Conservation (phyloP, 2,888 invertebrate species). For the Andrena bicolor region DNA sequence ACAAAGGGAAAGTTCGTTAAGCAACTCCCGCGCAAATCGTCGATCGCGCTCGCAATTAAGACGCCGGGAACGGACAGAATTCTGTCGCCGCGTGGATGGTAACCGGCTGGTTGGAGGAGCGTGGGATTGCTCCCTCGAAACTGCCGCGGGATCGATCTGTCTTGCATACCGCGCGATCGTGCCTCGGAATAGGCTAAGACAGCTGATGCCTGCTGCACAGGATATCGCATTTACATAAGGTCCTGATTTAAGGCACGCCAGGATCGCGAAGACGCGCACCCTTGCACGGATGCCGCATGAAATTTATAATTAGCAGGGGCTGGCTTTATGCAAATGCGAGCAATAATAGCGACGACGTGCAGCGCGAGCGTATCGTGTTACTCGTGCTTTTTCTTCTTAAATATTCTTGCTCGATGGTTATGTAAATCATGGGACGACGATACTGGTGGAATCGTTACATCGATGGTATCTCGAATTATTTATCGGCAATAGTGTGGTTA, state of each 20-base stretch:
- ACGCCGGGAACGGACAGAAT: constrained; percentile 27
- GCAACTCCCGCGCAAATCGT: constrained; percentile 61
- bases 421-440: constrained; percentile 20
- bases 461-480: constrained; percentile 7
- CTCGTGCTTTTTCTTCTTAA: constrained; percentile 37
- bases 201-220: constrained; percentile 63
- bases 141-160: constrained; percentile 8
- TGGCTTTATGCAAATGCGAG: constrained; percentile 63
- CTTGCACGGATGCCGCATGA: constrained; percentile 62
- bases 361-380: constrained; percentile 55
- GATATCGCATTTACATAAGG: constrained; percentile 67
- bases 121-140: constrained; percentile 49
- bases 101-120: constrained; percentile 46
- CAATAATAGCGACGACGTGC: constrained; percentile 52
- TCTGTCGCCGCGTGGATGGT: constrained; percentile 1
- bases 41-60: constrained; percentile 70
- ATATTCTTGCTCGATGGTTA: constrained; percentile 33
- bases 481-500: constrained; percentile 10
- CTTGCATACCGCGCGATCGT: constrained; percentile 39
- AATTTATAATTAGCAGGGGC: constrained; percentile 69
- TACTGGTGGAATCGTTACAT: background rate
- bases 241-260: constrained; percentile 50
- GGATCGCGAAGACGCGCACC: constrained; percentile 48
- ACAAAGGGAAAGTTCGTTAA: constrained; percentile 71
- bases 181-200: constrained; percentile 66